A percentile compares a stretch with the other conserved stretches of the same genome.
Conservation (phyloP, 2,113 vertebrate species). For the Platichthys stellatus region DNA sequence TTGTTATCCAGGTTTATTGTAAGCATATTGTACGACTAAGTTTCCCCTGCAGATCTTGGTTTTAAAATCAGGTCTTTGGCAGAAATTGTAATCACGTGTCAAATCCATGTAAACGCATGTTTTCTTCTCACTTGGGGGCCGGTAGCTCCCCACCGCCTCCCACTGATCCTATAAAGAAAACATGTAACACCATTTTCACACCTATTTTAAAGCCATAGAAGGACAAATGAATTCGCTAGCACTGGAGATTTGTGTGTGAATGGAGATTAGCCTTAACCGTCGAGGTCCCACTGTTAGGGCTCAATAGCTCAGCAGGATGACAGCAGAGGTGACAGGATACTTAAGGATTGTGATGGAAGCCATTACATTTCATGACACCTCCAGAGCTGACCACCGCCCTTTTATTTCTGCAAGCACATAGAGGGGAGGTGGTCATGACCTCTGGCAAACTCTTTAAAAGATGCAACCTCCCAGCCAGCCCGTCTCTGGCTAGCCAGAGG, state of each 20-base stretch:
- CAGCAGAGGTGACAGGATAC: slow-evolving; percentile 44
- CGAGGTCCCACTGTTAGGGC: slow-evolving; percentile 27
- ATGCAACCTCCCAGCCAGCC: slow-evolving; percentile 22
- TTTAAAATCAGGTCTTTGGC: neutral
- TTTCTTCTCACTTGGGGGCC: neutral
- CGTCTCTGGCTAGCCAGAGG: slow-evolving; percentile 19
- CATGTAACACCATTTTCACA: slow-evolving; percentile 34
- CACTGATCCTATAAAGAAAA: slow-evolving; percentile 26
- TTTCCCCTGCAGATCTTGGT: neutral
- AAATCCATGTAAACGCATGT: slow-evolving; percentile 13
- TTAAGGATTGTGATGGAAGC: slow-evolving; percentile 45
- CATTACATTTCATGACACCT: slow-evolving; percentile 55
- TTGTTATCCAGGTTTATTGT: neutral
- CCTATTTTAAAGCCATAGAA: slow-evolving; percentile 35
- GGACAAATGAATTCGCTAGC: slow-evolving; percentile 41
- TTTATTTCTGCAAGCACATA: slow-evolving; percentile 41
- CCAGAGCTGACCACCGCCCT: slow-evolving; percentile 33
- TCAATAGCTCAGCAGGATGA: slow-evolving; percentile 65
- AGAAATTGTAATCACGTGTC: neutral
- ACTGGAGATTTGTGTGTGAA: slow-evolving; percentile 65
- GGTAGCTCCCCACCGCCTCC: slow-evolving; percentile 8
- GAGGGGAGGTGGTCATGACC: slow-evolving; percentile 15
- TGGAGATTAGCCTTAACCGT: slow-evolving; percentile 51
- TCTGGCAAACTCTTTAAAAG: slow-evolving; percentile 35
- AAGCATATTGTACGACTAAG: neutral